Percentiles rank a stretch among this genome's conserved stretches.
Conservation (phyloP, 2,888 invertebrate genomes). For the Orchesellides sinensis region DNA sequence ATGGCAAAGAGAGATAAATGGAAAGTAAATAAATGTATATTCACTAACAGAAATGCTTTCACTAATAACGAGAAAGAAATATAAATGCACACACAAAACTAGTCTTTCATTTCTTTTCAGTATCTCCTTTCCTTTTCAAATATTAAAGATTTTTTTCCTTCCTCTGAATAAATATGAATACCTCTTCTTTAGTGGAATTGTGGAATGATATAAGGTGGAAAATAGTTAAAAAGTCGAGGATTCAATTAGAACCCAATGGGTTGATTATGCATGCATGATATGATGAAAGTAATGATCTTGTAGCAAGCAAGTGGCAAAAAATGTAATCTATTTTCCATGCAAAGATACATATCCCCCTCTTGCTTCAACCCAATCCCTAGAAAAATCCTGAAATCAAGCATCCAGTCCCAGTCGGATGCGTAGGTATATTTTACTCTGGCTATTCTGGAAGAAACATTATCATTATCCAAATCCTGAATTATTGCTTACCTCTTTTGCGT, state of each 20-base stretch:
- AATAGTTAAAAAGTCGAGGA: slow-evolving; percentile 59
- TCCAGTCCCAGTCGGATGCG: no score
- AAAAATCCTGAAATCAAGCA: no score
- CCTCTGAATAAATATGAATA: no score
- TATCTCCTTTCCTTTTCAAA: no score
- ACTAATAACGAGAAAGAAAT: no score
- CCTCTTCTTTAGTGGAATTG: neutral
- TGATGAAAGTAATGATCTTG: slow-evolving; percentile 66
- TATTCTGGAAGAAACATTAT: no score
- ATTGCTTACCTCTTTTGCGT: slow-evolving; percentile 50
- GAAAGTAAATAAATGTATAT: no score
- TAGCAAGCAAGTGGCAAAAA: neutral
- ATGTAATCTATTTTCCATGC: neutral
- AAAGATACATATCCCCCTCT: neutral
- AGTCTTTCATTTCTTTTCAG: neutral
- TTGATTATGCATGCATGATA: slow-evolving; percentile 67
- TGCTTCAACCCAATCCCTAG: neutral
- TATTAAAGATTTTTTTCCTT: neutral
- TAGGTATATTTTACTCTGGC: no score
- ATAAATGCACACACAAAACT: neutral
- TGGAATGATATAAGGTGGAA: slow-evolving; percentile 21
- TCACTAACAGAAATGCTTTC: no score
- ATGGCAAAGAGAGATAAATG: no score
- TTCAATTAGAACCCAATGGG: slow-evolving; percentile 67
- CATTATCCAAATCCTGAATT: slow-evolving; percentile 36